phyloP scores from a whole-genome alignment of 2,888 invertebrate genomes.

The Ceramica pisi region DNA sequence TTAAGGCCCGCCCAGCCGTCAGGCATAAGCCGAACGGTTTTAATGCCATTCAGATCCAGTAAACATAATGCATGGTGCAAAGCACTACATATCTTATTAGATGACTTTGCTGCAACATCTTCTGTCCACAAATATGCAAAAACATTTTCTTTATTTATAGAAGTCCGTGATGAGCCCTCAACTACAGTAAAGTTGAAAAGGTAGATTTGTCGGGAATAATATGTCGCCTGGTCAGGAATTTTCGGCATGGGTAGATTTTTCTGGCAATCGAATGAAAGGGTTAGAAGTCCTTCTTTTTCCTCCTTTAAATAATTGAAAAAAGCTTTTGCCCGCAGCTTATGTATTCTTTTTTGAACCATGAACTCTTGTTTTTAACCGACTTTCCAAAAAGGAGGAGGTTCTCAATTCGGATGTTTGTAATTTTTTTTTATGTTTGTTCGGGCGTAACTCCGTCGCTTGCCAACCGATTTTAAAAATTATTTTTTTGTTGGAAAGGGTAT shows the following conservation, averaged over 20 bases:
- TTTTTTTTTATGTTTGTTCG: too few relatives aligned
- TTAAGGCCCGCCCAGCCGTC: constrained; percentile 50
- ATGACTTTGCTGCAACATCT: constrained; percentile 43
- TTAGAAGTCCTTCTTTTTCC: constrained; percentile 30
- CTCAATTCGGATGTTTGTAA: too few relatives aligned
- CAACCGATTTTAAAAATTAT: too few relatives aligned
- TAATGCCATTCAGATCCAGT: constrained; percentile 32
- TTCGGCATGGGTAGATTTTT: constrained; percentile 58
- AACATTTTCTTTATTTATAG: constrained; percentile 63
- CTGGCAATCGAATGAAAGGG: constrained; percentile 56
- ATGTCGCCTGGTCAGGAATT: constrained; percentile 72
- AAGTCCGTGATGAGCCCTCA: constrained; percentile 63
- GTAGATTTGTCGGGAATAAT: constrained; percentile 71
- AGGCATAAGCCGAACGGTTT: constrained; percentile 25
- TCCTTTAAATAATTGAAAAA: constrained; percentile 47
- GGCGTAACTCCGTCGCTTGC: too few relatives aligned
- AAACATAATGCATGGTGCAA: constrained; percentile 36
- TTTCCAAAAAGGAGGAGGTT: too few relatives aligned
- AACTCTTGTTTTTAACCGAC: not conserved
- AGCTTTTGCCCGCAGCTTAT: constrained; percentile 47
- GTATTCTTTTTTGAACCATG: constrained; percentile 34
- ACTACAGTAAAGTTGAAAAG: constrained; percentile 71
- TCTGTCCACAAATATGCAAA: constrained; percentile 63
- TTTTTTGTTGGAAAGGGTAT: too few relatives aligned
- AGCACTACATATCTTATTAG: constrained; percentile 39